Evolutionary conservation across 2,888 invertebrate species (phyloP).

Genomic region (Pantelozetes paolii): DNA sequence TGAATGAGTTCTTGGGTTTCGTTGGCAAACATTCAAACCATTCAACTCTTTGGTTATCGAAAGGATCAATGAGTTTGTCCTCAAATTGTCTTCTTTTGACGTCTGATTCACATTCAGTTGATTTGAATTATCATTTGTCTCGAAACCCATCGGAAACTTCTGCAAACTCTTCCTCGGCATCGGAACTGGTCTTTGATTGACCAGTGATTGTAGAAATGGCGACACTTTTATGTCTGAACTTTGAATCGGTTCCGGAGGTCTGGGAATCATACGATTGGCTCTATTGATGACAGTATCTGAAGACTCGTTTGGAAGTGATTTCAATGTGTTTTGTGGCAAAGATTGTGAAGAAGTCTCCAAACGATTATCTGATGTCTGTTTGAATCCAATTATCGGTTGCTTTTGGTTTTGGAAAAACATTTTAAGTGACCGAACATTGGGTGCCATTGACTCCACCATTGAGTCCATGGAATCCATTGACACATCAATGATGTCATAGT

Average conservation of each 20-base stretch:
- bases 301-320: not conserved
- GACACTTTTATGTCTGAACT: slow-evolving; percentile 13
- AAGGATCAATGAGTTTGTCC: slow-evolving; percentile 1
- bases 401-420: slow-evolving; percentile 22
- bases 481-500: not conserved
- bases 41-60: slow-evolving; percentile 15
- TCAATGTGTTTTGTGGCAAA: not conserved
- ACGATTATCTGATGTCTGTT: not conserved
- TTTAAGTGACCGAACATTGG: slow-evolving; percentile 21
- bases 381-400: slow-evolving; percentile 5
- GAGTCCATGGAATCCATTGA: too few relatives aligned
- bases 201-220: not conserved
- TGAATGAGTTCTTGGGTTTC: slow-evolving; percentile 1
- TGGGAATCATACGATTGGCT: not conserved
- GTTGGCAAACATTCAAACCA: not conserved
- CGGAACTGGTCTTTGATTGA: not conserved
- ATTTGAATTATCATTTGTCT: not conserved
- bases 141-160: not conserved
- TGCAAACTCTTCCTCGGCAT: slow-evolving; percentile 14
- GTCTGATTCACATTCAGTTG: not conserved
- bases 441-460: not conserved
- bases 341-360: not conserved
- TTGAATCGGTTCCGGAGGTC: slow-evolving; percentile 4
- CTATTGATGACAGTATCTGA: not conserved
- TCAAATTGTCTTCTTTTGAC: not conserved